Percentiles rank a stretch among this genome's conserved stretches.
These are phyloP conservation scores for Oncorhynchus nerka DNA, from an alignment of 2,113 vertebrate genomes.

Conservation along the genomic window DNA sequence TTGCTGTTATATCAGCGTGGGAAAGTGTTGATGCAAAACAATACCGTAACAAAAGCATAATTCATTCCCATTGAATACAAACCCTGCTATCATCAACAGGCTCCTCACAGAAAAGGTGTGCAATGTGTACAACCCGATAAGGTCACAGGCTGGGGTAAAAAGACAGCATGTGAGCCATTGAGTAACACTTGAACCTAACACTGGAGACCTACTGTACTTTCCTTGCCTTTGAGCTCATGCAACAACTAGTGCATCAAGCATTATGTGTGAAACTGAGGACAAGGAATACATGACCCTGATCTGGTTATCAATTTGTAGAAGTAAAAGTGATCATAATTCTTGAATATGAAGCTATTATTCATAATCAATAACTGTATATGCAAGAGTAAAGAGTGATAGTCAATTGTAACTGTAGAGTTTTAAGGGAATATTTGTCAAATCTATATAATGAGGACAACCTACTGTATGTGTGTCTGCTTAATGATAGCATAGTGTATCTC, in stretches of 20 bases:
- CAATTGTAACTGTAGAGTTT: too few relatives aligned
- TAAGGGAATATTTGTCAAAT: too few relatives aligned
- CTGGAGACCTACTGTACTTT: conserved; percentile 1
- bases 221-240: conserved; percentile 16
- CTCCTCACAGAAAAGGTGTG: neutral
- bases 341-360: too few relatives aligned
- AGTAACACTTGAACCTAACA: conserved; percentile 18
- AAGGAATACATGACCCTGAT: neutral
- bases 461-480: too few relatives aligned
- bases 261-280: neutral
- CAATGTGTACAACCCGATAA: neutral
- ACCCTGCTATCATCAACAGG: neutral
- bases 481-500: too few relatives aligned
- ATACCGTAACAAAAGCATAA: neutral
- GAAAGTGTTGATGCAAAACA: neutral
- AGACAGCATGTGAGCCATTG: conserved; percentile 10
- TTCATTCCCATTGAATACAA: neutral
- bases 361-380: too few relatives aligned
- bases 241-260: conserved; percentile 11
- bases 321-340: too few relatives aligned
- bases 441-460: too few relatives aligned
- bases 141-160: conserved; percentile 20
- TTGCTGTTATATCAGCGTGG: neutral
- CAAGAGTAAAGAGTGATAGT: too few relatives aligned
- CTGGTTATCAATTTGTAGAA: too few relatives aligned